phyloP scores from a whole-genome alignment of 2,113 vertebrate species.

The Mus musculus region DNA sequence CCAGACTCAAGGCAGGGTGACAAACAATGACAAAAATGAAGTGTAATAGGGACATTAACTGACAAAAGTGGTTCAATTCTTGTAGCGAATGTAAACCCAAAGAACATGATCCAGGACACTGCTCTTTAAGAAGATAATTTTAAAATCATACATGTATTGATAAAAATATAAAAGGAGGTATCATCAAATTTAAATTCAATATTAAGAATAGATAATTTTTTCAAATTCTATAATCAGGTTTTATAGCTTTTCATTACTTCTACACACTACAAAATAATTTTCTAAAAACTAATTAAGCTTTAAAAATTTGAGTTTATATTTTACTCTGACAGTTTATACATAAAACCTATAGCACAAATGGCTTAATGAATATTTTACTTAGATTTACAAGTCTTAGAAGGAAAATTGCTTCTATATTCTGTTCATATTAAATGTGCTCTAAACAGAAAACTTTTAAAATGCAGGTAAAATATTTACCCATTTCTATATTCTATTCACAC shows the following conservation, averaged over 20 bases:
- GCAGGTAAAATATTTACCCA: conserved; percentile 46
- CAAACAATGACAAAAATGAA: conserved; percentile 4
- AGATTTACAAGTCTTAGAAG: background rate
- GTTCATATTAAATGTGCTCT: conserved; percentile 15
- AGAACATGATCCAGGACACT: background rate
- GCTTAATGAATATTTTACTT: conserved; percentile 11
- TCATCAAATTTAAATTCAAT: background rate
- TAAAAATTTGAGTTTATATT: background rate
- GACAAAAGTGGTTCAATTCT: background rate
- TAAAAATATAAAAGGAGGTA: background rate
- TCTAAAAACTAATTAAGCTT: background rate
- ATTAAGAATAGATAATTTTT: background rate
- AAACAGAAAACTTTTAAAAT: conserved; percentile 58
- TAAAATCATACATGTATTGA: background rate
- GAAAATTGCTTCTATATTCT: conserved; percentile 8
- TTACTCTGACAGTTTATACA: conserved; percentile 10
- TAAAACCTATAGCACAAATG: background rate
- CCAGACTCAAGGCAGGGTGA: background rate
- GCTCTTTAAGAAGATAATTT: background rate
- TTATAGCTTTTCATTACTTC: background rate
- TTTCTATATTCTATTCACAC: conserved; percentile 62
- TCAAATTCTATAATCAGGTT: background rate
- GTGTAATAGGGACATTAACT: background rate
- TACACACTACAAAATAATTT: background rate
- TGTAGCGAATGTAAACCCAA: background rate